A percentile compares a stretch with the other conserved stretches of the same genome.
Conservation (phyloP, 2,797 vertebrate genomes). For the Melanotaenia parkinsoni region DNA sequence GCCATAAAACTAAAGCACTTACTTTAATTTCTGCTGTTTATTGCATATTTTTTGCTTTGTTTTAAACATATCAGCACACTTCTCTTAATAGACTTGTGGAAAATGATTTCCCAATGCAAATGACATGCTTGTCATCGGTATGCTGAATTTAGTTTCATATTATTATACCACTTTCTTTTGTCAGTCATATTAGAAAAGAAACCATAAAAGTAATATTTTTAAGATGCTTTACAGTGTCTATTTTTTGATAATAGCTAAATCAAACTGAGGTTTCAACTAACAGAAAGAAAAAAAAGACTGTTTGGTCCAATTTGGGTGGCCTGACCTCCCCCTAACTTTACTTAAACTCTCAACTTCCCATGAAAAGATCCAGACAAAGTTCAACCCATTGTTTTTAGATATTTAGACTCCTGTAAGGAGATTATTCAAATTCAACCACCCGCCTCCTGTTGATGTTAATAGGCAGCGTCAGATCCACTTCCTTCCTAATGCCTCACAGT, state of each 20-base stretch:
- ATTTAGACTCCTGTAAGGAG: conserved; percentile 68
- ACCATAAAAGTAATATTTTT: background rate
- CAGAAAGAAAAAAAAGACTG: background rate
- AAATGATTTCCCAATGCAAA: background rate
- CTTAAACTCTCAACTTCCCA: conserved; percentile 50
- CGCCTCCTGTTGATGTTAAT: conserved; percentile 75
- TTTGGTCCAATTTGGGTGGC: conserved; percentile 34
- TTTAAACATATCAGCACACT: background rate
- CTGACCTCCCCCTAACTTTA: conserved; percentile 11
- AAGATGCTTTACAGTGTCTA: background rate
- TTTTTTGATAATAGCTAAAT: background rate
- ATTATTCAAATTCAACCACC: conserved; percentile 75
- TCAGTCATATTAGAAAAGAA: background rate
- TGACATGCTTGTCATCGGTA: background rate
- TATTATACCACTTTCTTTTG: conserved; percentile 6
- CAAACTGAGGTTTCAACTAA: background rate
- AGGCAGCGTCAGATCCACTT: conserved; percentile 77
- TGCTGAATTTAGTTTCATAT: conserved; percentile 7
- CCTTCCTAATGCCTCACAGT: conserved; percentile 72
- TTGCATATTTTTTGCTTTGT: conserved; percentile 26
- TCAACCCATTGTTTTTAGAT: conserved; percentile 74
- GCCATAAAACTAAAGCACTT: conserved; percentile 62
- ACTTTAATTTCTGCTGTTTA: conserved; percentile 59
- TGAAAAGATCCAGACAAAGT: conserved; percentile 61
- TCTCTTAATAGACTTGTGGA: conserved; percentile 9